Evolutionary conservation across 2,888 invertebrate genomes (phyloP).

Genomic region (Mythimna loreyi): DNA sequence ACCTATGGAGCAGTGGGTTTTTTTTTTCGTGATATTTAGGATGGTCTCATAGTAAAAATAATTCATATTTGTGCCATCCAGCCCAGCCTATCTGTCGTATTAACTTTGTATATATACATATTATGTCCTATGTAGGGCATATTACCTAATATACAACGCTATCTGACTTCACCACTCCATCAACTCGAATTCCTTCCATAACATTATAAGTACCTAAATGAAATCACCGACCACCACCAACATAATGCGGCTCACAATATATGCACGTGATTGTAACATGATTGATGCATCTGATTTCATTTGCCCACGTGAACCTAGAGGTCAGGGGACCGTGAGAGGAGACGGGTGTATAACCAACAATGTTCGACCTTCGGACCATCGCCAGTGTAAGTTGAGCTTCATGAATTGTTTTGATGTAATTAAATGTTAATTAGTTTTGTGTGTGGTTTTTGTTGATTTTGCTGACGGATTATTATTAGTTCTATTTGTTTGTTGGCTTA

Average conservation of each 20-base stretch:
- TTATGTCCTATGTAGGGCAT: no score
- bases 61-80: no score
- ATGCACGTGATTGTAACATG: slow-evolving; percentile 73
- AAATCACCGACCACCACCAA: slow-evolving; percentile 32
- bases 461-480: background rate
- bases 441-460: slow-evolving; percentile 17
- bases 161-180: background rate
- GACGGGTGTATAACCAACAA: slow-evolving; percentile 60
- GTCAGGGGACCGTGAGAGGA: slow-evolving; percentile 77
- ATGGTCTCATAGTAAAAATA: no score
- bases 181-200: slow-evolving; percentile 5
- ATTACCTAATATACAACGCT: no score
- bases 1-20: no score
- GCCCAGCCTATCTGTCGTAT: no score
- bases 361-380: slow-evolving; percentile 67
- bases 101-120: no score
- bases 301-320: slow-evolving; percentile 76
- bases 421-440: slow-evolving; percentile 58
- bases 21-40: no score
- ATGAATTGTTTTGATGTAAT: slow-evolving; percentile 60
- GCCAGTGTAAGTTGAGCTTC: slow-evolving; percentile 64
- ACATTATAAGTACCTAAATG: slow-evolving; percentile 46
- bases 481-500: no score
- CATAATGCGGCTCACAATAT: slow-evolving; percentile 62
- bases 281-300: slow-evolving; percentile 81